Evolutionary conservation across 2,888 invertebrate genomes (phyloP), one percentile per base, ranked within the genome.

Genomic region (Crocallis elinguaria): DNA sequence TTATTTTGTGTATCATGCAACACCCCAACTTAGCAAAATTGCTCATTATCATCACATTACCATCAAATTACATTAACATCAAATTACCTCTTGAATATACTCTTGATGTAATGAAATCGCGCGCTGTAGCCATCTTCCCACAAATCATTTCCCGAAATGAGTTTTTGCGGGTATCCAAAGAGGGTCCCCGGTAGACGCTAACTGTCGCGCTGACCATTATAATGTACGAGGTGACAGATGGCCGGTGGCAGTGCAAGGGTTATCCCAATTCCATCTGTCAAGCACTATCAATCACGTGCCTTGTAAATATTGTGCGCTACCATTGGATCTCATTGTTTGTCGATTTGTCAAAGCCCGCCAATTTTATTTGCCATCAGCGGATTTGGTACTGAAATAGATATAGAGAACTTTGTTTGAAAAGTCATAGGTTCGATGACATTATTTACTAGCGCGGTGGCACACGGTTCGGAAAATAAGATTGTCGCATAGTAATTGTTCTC

Each of bases 221-320:
- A 67, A 60, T 66, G 66, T 64, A 59, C 67, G 46, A 62, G 45
- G 63, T 72, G 86, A 86, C 89, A 89, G 88, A 90, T 89, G 88
- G 82, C 73, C 69, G 63, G 68, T 66, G 82, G 72, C 71, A 62
- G 68, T 66, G 82, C 70, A 86, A 87, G 89, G 88, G 89, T 87
- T 88, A 78, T 73, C 73, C 69, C 74, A 69, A 71, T 39, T 63
- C 59, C 87, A 89, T 88, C 88, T 89, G 89, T 84, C 84, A 74
- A 58, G 65, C 71, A 84, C 84, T 77, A 90, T 90, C 88, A 84
- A 90, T 90, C 89, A 89, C 81, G 57, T 69, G 58, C 62, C 67
- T 69, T 72, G 82, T 84, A 86, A 86, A 88, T 83, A 86, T 82
- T 87, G 82, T 84, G 71, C 51, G n/a, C 79, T 80, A 77, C 76